Conservation (phyloP, 2,797 vertebrate species). For the Oryzias sinensis region DNA sequence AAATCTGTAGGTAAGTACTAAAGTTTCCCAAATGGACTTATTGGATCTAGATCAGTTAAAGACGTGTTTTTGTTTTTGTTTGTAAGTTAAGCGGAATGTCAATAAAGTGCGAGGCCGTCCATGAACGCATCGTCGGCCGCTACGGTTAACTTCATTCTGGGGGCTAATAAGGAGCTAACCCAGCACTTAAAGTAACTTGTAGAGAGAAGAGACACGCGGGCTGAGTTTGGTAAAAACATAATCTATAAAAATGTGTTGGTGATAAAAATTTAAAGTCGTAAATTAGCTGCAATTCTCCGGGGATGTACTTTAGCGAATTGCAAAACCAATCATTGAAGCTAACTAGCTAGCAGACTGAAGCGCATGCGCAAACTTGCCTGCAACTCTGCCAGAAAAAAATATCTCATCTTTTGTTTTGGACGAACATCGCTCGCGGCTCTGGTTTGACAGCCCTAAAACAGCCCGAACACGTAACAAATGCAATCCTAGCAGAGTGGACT, state of each 20-base stretch:
- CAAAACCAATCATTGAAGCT: slow-evolving; percentile 32
- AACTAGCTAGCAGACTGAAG: slow-evolving; percentile 46
- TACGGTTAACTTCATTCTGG: neutral
- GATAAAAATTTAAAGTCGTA: rapidly evolving
- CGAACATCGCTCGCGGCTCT: slow-evolving; percentile 4
- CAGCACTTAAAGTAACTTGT: slow-evolving; percentile 5
- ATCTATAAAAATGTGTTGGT: rapidly evolving
- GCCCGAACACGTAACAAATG: rapidly evolving
- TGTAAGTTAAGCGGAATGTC: neutral
- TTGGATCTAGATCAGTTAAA: neutral
- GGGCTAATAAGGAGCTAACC: neutral
- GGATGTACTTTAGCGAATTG: slow-evolving; percentile 12
- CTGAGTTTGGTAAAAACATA: neutral
- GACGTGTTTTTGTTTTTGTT: no score
- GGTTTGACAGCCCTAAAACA: slow-evolving; percentile 6
- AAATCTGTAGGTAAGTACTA: no score
- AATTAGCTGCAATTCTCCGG: neutral
- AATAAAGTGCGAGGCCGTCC: neutral
- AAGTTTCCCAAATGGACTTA: no score
- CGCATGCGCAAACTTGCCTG: slow-evolving; percentile 69
- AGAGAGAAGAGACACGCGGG: neutral
- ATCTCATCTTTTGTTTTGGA: slow-evolving; percentile 51
- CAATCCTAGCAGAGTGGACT: neutral
- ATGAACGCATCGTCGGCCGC: neutral
- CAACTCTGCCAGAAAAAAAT: slow-evolving; percentile 45